Base-by-base conservation (phyloP, 2,888 invertebrate genomes). In the Machimus atricapillus region DNA sequence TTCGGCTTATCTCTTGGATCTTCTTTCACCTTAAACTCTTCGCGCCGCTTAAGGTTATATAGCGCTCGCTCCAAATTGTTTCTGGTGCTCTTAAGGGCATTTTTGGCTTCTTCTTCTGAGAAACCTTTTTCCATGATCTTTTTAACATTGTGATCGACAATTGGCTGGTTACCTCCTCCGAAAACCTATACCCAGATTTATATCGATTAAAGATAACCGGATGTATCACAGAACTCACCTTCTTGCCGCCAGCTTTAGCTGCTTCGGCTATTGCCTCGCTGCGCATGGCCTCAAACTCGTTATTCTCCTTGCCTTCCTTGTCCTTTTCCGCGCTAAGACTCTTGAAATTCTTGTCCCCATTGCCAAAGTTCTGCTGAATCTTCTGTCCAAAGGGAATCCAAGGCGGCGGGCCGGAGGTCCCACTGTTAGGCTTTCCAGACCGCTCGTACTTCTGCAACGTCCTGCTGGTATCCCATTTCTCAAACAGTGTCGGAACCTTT, bases 381-480 rank as follows among this genome's bases (percentile, higher is more conserved):
- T 95, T 95, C 90, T 96, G 95, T 0, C 98, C 98, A 93, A 98
- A 98, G 52, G 97, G 96, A 90, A 98, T 97, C 97, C 98, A 98
- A 58, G 96, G 98, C 78, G 96, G 97, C 1, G 98, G 97, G 88
- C 96, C 96, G 89, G 96, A 95, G 87, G 94, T 94, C 3, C 90
- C 90, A 8, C 89, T 90, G 19, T 90, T 87, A 2, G 90, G 90
- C 7, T 91, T 90, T 1, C 91, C 91, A 87, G 91, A 91, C 31
- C 90, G 90, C 4, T 95, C 94, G 90, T 95, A 95, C 90, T 95
- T 95, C 5, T 94, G 94, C 90, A 95, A 93, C 89, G 95, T 94
- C 90, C 95, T 91, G 81, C 94, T 95, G 79, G 97, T 91, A 91
- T 97, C 96, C 98, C 98, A 98, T 92, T 97, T 97, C 90, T 98